Conservation (phyloP, 2,797 vertebrate species). For the Psittacula derbiana region DNA sequence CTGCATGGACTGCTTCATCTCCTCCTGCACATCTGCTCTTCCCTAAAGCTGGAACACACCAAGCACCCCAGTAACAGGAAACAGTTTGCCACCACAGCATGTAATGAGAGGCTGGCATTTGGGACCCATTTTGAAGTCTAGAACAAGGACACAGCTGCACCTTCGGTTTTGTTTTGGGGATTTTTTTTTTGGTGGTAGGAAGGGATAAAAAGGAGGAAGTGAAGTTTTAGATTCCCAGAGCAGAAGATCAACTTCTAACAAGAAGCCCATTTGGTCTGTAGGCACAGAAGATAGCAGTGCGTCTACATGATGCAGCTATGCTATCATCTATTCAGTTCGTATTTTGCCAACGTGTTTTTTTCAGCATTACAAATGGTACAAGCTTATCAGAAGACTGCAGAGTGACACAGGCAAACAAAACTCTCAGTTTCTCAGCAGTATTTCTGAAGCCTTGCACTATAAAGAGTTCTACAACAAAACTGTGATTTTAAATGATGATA, state of each 20-base stretch:
- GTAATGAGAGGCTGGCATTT: not conserved
- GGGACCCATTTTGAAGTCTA: not conserved
- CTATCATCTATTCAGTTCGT: not conserved
- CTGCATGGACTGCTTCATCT: accelerated
- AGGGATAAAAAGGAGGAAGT: not conserved
- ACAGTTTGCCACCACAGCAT: not conserved
- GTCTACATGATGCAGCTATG: not conserved
- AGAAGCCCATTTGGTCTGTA: not conserved
- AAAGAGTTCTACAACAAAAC: not conserved
- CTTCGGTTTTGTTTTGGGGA: not conserved
- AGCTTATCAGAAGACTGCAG: not conserved
- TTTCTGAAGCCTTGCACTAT: not conserved
- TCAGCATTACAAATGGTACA: not conserved
- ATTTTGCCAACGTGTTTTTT: not conserved
- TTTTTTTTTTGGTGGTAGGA: not conserved
- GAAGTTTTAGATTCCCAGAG: not conserved
- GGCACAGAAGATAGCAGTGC: not conserved
- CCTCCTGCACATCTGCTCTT: accelerated
- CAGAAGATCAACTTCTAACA: not conserved
- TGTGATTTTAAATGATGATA: not conserved
- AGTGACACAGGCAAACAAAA: not conserved
- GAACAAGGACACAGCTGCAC: not conserved
- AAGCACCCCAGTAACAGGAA: not conserved
- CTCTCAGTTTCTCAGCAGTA: not conserved
- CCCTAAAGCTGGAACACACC: not conserved